Percentiles rank a stretch among this genome's conserved stretches.
phyloP scores from a whole-genome alignment of 2,888 invertebrate genomes.

The Aromia moschata region DNA sequence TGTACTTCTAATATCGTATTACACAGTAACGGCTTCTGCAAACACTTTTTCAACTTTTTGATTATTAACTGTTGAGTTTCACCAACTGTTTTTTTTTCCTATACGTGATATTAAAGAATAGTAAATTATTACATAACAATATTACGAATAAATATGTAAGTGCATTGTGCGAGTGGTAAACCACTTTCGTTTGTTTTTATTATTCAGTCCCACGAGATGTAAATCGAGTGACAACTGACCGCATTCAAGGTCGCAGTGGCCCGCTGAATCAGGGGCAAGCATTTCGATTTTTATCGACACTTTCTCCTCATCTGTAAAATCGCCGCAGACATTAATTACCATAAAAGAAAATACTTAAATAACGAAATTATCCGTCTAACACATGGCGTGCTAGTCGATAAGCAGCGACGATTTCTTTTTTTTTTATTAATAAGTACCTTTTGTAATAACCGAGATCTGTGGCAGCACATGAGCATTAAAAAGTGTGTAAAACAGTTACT shows the following conservation, averaged over 20 bases:
- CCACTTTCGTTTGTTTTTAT: slow-evolving; percentile 13
- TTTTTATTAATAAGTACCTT: not conserved
- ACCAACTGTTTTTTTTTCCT: too few species aligned
- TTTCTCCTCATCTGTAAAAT: slow-evolving; percentile 29
- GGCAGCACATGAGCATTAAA: too few species aligned
- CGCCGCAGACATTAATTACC: slow-evolving; percentile 10
- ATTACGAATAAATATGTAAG: not conserved
- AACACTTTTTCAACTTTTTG: too few species aligned
- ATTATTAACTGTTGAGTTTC: too few species aligned
- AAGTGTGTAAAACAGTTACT: too few species aligned
- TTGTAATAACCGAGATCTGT: too few species aligned
- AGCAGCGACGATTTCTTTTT: slow-evolving; percentile 25
- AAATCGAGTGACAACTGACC: slow-evolving; percentile 9
- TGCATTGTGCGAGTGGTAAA: not conserved
- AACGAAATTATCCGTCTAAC: slow-evolving; percentile 17
- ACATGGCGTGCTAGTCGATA: slow-evolving; percentile 27
- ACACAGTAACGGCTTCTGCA: too few species aligned
- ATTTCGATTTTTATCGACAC: slow-evolving; percentile 25
- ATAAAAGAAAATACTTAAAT: slow-evolving; percentile 21
- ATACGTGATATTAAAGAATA: too few species aligned
- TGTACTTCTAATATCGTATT: too few species aligned
- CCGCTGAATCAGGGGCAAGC: slow-evolving; percentile 1
- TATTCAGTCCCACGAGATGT: not conserved
- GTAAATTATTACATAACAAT: not conserved
- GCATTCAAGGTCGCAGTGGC: slow-evolving; percentile 16